These are phyloP conservation scores for Elmis aenea DNA, from an alignment of 2,888 invertebrate species.

Conservation along the genomic window DNA sequence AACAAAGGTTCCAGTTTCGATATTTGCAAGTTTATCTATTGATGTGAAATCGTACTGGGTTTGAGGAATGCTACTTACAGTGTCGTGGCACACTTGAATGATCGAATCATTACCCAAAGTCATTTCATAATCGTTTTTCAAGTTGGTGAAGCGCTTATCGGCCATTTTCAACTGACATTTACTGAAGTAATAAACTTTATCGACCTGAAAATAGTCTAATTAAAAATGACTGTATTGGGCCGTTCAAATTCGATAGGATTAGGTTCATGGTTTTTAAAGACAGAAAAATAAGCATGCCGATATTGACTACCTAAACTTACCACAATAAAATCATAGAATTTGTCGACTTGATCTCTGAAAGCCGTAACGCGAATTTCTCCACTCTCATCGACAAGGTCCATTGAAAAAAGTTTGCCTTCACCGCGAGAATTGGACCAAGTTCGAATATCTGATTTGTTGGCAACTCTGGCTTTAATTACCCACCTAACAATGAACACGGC, in stretches of 20 bases:
- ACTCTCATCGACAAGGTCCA: slow-evolving; percentile 89
- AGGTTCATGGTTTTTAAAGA: too few relatives aligned
- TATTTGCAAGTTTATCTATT: slow-evolving; percentile 66
- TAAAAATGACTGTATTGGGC: not conserved
- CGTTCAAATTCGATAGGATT: not conserved
- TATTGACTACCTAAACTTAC: slow-evolving; percentile 45
- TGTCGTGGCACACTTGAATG: slow-evolving; percentile 43
- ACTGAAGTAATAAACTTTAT: slow-evolving; percentile 83
- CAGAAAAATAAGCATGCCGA: too few relatives aligned
- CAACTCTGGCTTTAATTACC: slow-evolving; percentile 87
- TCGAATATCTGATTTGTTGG: slow-evolving; percentile 72
- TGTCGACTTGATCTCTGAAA: slow-evolving; percentile 83
- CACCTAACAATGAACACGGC: slow-evolving; percentile 58
- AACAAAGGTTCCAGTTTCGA: slow-evolving; percentile 62
- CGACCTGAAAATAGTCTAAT: slow-evolving; percentile 42
- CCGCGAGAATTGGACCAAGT: slow-evolving; percentile 90
- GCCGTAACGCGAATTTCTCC: slow-evolving; percentile 92
- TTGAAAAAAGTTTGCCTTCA: slow-evolving; percentile 88
- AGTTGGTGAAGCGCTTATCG: slow-evolving; percentile 78
- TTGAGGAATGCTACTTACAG: slow-evolving; percentile 63
- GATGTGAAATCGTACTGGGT: slow-evolving; percentile 72
- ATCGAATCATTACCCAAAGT: slow-evolving; percentile 66
- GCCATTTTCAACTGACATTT: slow-evolving; percentile 85
- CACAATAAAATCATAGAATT: slow-evolving; percentile 84
- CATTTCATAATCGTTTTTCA: slow-evolving; percentile 97